Base-by-base conservation (phyloP, 2,113 vertebrate species). In the Saguinus imperator region DNA sequence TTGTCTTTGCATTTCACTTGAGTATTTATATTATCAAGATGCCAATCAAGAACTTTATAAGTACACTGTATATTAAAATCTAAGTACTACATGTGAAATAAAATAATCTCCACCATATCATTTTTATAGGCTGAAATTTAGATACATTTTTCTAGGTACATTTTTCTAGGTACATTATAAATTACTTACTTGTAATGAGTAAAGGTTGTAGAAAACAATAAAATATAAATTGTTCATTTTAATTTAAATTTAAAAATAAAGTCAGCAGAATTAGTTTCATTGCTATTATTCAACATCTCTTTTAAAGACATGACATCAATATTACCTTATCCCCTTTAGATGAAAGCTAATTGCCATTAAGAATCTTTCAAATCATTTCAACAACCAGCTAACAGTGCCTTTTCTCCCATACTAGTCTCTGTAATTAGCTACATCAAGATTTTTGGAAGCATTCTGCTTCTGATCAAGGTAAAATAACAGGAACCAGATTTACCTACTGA, bases 241-340 rank as follows among this genome's bases (percentile, higher is more conserved):
- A 84, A 79, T 37, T 89, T 95, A 85, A 94, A 50, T 85, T 80
- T 61, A 73, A 85, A 88, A 80, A 89, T 61, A 55, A 66, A 80
- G 32, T 70, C 25, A 70, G 32, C 70, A 57, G 9, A 85, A 83
- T 52, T 55, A 23, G 27, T 64, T 88, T 23, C 43, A 90, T 48
- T 6, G 87, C 3, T 73, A 90, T 43, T 68, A 79, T n/a, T 87
- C 58, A 82, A 80, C 20, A 88, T 72, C 43, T 75, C 40, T 75
- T 87, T 94, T 68, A 90, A 86, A 64, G 21, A 75, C 16, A 68
- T 43, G 61, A 58, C 8, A 90, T 90, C 20, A 87, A 58, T 77
- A 88, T 80, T 76, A 82, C 23, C 18, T 5, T 61, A n/a, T 87
- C 29, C 5, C 8, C 20, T 81, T 80, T 61, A 55, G 35, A 83